Evolutionary conservation across 2,113 vertebrate species (phyloP).

Genomic region (Gyps fulvus): DNA sequence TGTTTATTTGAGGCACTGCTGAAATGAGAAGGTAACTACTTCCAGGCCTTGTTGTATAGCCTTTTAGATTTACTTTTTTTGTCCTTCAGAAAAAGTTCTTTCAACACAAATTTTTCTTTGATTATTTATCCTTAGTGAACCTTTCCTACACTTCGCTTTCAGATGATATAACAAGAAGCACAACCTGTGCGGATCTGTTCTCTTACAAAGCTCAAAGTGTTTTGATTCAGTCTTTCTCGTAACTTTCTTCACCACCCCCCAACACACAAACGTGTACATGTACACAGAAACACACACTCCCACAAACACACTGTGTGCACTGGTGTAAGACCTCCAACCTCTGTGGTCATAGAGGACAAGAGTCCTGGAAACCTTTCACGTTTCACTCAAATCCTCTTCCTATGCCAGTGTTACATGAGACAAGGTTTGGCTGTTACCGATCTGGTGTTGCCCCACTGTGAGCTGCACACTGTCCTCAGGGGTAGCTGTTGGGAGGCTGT

Average conservation of each 20-base stretch:
- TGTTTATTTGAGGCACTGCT: not conserved
- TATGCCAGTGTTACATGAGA: not conserved
- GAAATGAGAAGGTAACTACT: not conserved
- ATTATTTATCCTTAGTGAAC: not conserved
- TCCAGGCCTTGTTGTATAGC: not conserved
- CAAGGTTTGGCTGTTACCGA: not conserved
- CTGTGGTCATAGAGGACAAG: not conserved
- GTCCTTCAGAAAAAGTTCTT: not conserved
- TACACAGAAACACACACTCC: not conserved
- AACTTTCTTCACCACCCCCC: not conserved
- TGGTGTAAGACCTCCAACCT: not conserved
- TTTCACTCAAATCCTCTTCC: not conserved
- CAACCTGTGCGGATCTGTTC: not conserved
- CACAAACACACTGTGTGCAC: not conserved
- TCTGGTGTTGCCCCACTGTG: not conserved
- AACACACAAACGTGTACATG: fast-evolving
- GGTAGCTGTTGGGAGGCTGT: not conserved
- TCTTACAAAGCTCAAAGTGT: not conserved
- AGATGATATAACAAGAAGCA: not conserved
- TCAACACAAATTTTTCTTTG: not conserved
- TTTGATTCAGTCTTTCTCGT: not conserved
- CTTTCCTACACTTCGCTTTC: not conserved
- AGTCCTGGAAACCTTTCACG: not conserved
- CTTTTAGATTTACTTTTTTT: not conserved
- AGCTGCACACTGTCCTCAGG: not conserved